Base-by-base conservation (phyloP, 2,888 invertebrate genomes). In the Athalia circularis region DNA sequence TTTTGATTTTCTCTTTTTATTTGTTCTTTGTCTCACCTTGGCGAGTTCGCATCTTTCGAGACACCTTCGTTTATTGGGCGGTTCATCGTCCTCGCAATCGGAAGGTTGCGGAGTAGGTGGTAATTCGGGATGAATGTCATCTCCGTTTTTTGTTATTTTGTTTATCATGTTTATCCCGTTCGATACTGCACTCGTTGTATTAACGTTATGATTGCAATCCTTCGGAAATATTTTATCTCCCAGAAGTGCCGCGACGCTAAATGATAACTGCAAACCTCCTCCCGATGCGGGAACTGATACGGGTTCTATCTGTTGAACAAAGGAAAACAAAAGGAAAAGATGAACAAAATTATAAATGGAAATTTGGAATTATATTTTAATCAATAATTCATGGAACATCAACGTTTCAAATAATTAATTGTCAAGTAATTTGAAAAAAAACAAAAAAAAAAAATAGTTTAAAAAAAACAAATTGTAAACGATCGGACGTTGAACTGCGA, bases 91-190 rank as follows among this genome's bases (percentile, higher is more conserved):
- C 91, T 97, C 97, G 0, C 96, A 95, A 89, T 97, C 97, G 0
- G 96, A 96, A 29, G 96, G 95, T 89, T 96, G 96, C 0, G 97
- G 97, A 3, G 97, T 97, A 78, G 95, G 88, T 8, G 90, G 90
- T 43, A 90, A 82, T 74, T 78, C 83, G 92, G 90, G 77, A 75
- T 75, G 75, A 54, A 54, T 54, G 7, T n/a, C 54, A n/a, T 4
- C n/a, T 54, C 54, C 54, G 7, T 54, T 54, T 9, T 54, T 54
- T 9, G 9, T 54, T 9, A 11, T 54, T 9, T 54, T 54, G 5
- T 54, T 54, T 9, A 11, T 1, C 29, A 29, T 29, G 2, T 29
- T 29, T 29, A 29, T 29, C 29, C 29, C 29, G 29, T 29, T 29
- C 2, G 29, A 29, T 15, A 43, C 7, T 0, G 68, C 52, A 47